phyloP scores from a whole-genome alignment of 2,888 invertebrate genomes.

The Tetragonisca angustula region DNA sequence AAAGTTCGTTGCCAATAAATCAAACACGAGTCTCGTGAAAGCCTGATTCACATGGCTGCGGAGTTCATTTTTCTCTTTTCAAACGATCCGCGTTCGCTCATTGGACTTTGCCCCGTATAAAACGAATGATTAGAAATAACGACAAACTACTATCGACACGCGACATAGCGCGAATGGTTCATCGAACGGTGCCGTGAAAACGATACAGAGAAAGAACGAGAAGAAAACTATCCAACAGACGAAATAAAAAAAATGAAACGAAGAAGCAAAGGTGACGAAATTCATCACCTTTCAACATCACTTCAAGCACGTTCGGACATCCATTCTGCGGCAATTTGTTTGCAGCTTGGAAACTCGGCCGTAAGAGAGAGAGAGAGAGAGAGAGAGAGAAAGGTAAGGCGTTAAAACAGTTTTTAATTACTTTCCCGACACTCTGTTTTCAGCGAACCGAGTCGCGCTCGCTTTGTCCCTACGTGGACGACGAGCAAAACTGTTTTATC shows the following conservation, averaged over 20 bases:
- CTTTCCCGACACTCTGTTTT: conserved; percentile 15
- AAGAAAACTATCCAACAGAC: neutral
- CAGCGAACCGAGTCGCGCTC: neutral
- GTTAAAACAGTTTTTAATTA: conserved; percentile 47
- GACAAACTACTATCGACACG: too few relatives aligned
- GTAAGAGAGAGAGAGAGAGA: neutral
- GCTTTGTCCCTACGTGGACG: neutral
- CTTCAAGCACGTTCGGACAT: neutral
- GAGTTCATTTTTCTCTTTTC: too few relatives aligned
- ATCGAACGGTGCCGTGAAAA: neutral
- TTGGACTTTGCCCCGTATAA: too few relatives aligned
- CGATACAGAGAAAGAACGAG: neutral
- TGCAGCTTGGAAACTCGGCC: neutral
- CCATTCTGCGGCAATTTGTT: conserved; percentile 5
- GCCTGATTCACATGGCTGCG: too few relatives aligned
- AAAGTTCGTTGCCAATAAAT: too few relatives aligned
- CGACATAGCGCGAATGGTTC: neutral
- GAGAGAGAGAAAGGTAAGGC: neutral
- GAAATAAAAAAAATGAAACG: neutral
- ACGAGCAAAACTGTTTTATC: conserved; percentile 4
- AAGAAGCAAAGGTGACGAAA: neutral
- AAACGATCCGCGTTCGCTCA: too few relatives aligned
- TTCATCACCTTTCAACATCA: too few relatives aligned
- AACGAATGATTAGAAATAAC: too few relatives aligned
- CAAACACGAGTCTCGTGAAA: too few relatives aligned